Evolutionary conservation across 2,113 vertebrate genomes (phyloP), one percentile per base, ranked within the genome.

Genomic region (Atrichornis clamosus): DNA sequence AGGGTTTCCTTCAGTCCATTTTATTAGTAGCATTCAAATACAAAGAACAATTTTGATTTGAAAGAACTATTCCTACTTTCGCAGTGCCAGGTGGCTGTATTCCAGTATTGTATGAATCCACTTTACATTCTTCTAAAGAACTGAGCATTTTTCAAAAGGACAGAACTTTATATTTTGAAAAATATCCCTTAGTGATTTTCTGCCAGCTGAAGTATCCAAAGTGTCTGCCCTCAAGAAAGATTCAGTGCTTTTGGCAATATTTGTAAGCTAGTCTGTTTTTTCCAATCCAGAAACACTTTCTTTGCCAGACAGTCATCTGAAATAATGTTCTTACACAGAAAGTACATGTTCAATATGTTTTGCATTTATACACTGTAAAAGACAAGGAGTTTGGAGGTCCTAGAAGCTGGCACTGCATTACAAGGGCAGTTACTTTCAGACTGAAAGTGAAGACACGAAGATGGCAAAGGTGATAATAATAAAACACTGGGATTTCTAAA

Each of bases 261-360:
- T 78, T 92, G 49, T 33, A 78, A 77, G 37, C 80, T 88, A 85
- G 88, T 93, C 91, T 97, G 92, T 83, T 93, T 96, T 97, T 96
- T 95, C 97, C 96, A 95, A 91, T 67, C 75, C 77, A 95, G 82
- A 95, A 90, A 93, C 3, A 81, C 55, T 94, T 94, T 67, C 49
- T 79, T 83, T 96, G 96, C 95, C 94, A 97, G 58, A 47, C 63
- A 91, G 86, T 95, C 95, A 90, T 96, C 94, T 95, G 89, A 95
- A 96, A 94, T 92, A 97, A 93, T 85, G 87, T 96, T 91, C 91
- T 84, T 69, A 95, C 70, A 96, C 56, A 95, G 91, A 95, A 97
- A 97, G 65, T 94, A 88, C 94, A 91, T 95, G 95, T 93, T 96
- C 46, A 7, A 55, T 89, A 83, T 90, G 89, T 79, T 82, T 91